Base-by-base conservation (phyloP, 2,113 vertebrate genomes). In the Coracopsis vasa region DNA sequence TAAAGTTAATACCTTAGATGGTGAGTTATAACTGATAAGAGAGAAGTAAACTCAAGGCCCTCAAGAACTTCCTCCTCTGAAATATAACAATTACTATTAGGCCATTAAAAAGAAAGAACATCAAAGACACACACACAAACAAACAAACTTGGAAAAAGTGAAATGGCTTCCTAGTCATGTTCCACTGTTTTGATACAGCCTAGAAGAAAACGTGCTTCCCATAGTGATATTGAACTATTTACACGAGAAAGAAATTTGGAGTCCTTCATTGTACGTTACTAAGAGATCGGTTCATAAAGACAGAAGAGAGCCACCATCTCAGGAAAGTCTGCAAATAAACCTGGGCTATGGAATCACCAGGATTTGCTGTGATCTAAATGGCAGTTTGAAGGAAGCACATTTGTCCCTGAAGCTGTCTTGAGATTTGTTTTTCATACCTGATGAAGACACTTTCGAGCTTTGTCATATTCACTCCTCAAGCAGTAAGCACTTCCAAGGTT, bases 401-500 rank as follows among this genome's bases (percentile, higher is more conserved):
- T 39, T 70, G 25, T n/a, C 18, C 81, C 29, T 31, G 15, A 66
- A 77, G 58, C 53, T 33, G 21, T 35, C 60, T 13, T 25, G 33
- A 92, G 61, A 7, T 87, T 69, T 56, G 23, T 45, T 92, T 90
- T 45, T 14, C 96, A 93, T 91, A 99, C 99, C 99, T 99, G 99
- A 95, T 99, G 99, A 58, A 99, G 98, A 95, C 99, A 99, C 94
- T 99, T 99, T 21, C 99, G 98, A 70, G 99, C 99, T 97, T 99
- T 99, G 89, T 99, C 99, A 7, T 99, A 99, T 91, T 99, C 99
- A 42, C 99, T 99, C 92, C 99, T 97, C 94, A 99, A 94, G 78
- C 99, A 99, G 97, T 99, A 99, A 27, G 99, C 99, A 12, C 99
- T 99, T 80, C 99, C 99, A 9, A 99, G 98, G 96, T 99, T 99